A percentile compares a stretch with the other conserved stretches of the same genome.
Evolutionary conservation across 2,888 invertebrate genomes (phyloP).

Genomic region (Phania funesta): DNA sequence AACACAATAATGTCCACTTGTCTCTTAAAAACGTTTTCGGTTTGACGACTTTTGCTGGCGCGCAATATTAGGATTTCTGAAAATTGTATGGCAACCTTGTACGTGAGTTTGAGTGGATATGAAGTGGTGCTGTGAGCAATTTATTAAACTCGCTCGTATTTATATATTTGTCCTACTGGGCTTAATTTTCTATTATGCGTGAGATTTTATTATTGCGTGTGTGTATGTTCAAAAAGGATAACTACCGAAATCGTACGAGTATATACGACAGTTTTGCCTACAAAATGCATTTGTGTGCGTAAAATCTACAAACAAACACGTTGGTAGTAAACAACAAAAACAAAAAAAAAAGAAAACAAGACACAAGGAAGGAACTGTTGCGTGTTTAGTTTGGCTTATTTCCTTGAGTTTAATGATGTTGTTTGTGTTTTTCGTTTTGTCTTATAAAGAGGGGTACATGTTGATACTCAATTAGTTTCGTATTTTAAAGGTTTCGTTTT

Average conservation of each 20-base stretch:
- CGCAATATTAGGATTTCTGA: too few species aligned
- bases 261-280: background rate
- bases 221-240: slow-evolving; percentile 30
- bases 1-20: too few species aligned
- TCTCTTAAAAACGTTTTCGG: too few species aligned
- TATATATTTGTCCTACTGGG: background rate
- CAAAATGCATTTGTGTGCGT: background rate
- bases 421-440: slow-evolving; percentile 5
- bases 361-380: slow-evolving; percentile 63
- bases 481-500: slow-evolving; percentile 26
- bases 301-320: background rate
- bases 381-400: slow-evolving; percentile 41
- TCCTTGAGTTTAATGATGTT: slow-evolving; percentile 17
- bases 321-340: background rate
- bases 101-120: background rate
- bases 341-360: background rate
- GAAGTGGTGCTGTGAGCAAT: slow-evolving; percentile 33
- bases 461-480: slow-evolving; percentile 59
- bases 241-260: slow-evolving; percentile 8
- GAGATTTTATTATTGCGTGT: background rate
- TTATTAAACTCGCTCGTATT: slow-evolving; percentile 21
- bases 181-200: slow-evolving; percentile 23
- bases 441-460: slow-evolving; percentile 34
- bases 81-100: background rate
- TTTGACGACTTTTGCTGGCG: too few species aligned